Percentiles rank a stretch among this genome's conserved stretches.
phyloP scores from a whole-genome alignment of 2,113 vertebrate species.

The Chloroceryle aenea region DNA sequence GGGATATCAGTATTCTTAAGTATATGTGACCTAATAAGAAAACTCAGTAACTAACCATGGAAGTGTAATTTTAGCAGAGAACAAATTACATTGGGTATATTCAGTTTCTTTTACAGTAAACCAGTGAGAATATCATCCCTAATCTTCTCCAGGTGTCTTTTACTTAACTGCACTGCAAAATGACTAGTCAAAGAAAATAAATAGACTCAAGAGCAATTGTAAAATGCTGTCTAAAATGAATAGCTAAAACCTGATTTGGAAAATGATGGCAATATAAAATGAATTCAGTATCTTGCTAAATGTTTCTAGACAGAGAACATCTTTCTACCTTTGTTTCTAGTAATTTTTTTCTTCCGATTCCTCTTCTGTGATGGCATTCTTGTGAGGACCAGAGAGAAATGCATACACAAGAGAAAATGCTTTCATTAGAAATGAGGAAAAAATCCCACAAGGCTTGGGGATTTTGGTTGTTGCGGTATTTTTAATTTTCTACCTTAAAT shows the following conservation, averaged over 20 bases:
- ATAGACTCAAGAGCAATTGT: background rate
- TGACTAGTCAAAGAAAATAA: background rate
- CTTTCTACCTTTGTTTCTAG: background rate
- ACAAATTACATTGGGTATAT: conserved; percentile 46
- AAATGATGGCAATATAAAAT: background rate
- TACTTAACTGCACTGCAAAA: background rate
- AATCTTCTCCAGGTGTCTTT: conserved; percentile 14
- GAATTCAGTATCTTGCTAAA: background rate
- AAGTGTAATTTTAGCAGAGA: conserved; percentile 59
- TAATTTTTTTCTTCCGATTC: background rate
- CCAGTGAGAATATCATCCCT: background rate
- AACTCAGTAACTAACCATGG: conserved; percentile 33
- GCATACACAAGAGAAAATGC: background rate
- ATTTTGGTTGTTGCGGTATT: background rate
- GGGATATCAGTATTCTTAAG: conserved; percentile 30
- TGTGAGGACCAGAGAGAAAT: background rate
- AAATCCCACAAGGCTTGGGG: background rate
- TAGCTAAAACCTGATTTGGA: background rate
- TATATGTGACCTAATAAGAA: conserved; percentile 49
- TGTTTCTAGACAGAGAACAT: background rate
- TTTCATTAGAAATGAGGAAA: background rate
- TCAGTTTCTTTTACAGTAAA: conserved; percentile 59
- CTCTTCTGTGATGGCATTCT: background rate
- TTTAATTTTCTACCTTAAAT: background rate
- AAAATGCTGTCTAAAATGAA: background rate